Evolutionary conservation across 2,888 invertebrate genomes (phyloP), one percentile per base, ranked within the genome.

Genomic region (Sarcophaga carnaria): DNA sequence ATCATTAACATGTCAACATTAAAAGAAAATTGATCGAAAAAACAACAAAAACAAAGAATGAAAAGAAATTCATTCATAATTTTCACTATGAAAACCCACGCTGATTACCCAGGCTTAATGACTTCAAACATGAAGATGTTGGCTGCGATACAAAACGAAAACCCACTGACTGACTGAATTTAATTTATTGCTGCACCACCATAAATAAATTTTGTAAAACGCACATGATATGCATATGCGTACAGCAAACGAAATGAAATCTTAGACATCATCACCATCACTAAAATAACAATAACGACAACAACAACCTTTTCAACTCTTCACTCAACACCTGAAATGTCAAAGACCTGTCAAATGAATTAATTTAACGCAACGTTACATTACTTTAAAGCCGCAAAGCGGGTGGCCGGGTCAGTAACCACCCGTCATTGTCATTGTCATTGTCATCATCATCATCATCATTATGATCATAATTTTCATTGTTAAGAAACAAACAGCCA

Each of bases 241-340:
- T 54, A 54, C 54, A 54, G 5, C 14, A 54, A 14, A 54, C 12
- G 17, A 54, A 54, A 54, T 17, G 54, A 14, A 14, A 54, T 54
- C 54, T 54, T 17, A 17, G 54, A 12, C 70, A 77, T 69, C 60
- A 71, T 60, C 37, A 78, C 69, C 45, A 67, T 69, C 37, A 62
- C 47, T 17, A 20, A 45, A 37, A 49, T 63, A 60, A 22, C 62
- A 45, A 37, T 20, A 20, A 20, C 37, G 22, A 20, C 11, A 10
- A 17, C 72, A 62, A 67, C 79, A 79, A 69, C 72, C 79, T 84
- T 54, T 87, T 81, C 81, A 79, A 81, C 78, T 79, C 67, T 84
- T 79, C 67, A 79, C 66, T 81, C 64, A 84, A 76, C 84, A 87
- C 87, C 79, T 72, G 12, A 54, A 72, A 84, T 75, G 76, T 85